phyloP scores from a whole-genome alignment of 2,113 vertebrate species.

The Pygoscelis antarcticus region DNA sequence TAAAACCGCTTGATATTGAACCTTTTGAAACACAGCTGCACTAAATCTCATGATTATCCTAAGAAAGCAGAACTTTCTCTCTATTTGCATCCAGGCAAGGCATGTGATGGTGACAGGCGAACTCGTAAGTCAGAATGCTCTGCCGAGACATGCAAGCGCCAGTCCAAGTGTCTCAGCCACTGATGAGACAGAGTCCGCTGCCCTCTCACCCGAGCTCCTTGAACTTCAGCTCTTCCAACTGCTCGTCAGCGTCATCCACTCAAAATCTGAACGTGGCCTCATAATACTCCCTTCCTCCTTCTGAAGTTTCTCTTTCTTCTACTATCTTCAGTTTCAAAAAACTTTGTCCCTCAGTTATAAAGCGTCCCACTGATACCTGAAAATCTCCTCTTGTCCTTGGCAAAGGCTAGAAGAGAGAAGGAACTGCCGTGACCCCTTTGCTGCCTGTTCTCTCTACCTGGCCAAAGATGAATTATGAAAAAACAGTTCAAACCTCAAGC shows the following conservation, averaged over 20 bases:
- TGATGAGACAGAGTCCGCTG: neutral
- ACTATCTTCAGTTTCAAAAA: neutral
- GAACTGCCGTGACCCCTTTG: neutral
- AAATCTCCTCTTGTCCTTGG: neutral
- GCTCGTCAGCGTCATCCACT: neutral
- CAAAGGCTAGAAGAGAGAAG: neutral
- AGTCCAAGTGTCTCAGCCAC: neutral
- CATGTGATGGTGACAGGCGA: neutral
- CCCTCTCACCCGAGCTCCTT: slow-evolving; percentile 15
- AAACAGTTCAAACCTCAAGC: neutral
- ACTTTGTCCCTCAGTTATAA: neutral
- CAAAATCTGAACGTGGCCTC: neutral
- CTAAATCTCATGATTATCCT: neutral
- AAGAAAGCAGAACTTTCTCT: neutral
- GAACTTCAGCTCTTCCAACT: slow-evolving; percentile 10
- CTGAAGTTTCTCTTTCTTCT: neutral
- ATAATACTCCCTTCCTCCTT: neutral
- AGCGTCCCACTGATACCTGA: neutral
- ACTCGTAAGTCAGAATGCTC: neutral
- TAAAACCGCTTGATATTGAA: neutral
- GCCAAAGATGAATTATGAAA: neutral
- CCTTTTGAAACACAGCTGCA: neutral
- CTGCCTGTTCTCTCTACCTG: neutral
- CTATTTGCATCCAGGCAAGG: neutral
- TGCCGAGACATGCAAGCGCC: neutral